Base-by-base conservation (phyloP, 2,113 vertebrate species). In the Oreochromis spilurus region DNA sequence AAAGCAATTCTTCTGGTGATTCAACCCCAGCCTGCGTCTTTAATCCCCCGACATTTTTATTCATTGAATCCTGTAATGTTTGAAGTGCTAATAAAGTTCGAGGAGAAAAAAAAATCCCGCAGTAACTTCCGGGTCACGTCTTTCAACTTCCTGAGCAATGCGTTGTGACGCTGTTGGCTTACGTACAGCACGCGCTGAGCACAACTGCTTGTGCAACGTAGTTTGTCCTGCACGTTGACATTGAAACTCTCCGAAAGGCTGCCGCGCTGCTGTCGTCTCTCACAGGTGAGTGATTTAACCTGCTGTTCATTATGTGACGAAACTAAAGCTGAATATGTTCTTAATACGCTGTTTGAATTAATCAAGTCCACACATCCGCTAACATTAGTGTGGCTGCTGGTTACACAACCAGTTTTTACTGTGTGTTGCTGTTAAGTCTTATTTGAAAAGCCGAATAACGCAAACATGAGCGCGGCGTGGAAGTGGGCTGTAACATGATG, bases 191-290 rank as follows among this genome's bases (percentile, higher is more conserved):
- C 58, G 29, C 58, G 31, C 31, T 11, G 58, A 62, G 58, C 16
- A 19, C 29, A 11, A 10, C 57, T 34, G 57, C 26, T 60, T 31
- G 57, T 60, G 14, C 26, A 17, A 4, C 57, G 50, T 26, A 57
- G 6, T 65, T n/a, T 70, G 75, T 65, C 82, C 84, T 48, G 82
- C 88, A 85, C 89, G 88, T 65, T 93, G 93, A 94, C 93, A 91
- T 94, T 94, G 93, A 21, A 65, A 17, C 29, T 50, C 3, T 26
- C 34, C 9, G n/a, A 26, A 12, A 2, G 38, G 40, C 3, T 14
- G 5, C 12, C 9, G 4, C 26, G 10, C 7, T 5, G 36, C 53
- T 12, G 48, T 34, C n/a, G 5, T 10, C 16, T 6, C 6, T 2
- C 1, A 13, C 34, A 83, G 79, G 89, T 83, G 0, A 60, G 40